phyloP scores from a whole-genome alignment of 2,113 vertebrate species.

The Pampusana beccarii region DNA sequence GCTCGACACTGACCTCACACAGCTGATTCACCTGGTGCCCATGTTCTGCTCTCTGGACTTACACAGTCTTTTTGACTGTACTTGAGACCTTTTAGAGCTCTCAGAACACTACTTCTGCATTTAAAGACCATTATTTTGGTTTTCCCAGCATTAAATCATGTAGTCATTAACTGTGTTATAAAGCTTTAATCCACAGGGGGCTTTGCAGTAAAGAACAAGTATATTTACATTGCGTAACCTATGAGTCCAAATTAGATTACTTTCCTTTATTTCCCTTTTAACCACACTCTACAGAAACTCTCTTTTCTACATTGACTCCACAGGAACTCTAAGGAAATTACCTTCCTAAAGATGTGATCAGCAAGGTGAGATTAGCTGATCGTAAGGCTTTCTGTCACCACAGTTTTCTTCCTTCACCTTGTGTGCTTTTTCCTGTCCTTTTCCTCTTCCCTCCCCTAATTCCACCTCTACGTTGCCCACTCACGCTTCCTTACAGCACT shows the following conservation, averaged over 20 bases:
- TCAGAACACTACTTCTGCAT: background rate
- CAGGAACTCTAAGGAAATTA: background rate
- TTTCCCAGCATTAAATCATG: background rate
- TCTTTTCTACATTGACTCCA: background rate
- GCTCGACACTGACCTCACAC: background rate
- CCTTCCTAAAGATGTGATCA: background rate
- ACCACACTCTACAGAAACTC: background rate
- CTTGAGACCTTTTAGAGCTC: background rate
- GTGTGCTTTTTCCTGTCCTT: background rate
- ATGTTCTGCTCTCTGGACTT: background rate
- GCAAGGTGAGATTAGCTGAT: background rate
- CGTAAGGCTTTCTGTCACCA: background rate
- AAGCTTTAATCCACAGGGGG: background rate
- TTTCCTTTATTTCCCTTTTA: background rate
- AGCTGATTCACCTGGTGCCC: background rate
- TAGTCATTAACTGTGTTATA: background rate
- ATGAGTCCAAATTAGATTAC: background rate
- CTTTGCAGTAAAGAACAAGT: background rate
- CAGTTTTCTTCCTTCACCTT: background rate
- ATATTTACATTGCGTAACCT: background rate
- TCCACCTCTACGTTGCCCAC: background rate
- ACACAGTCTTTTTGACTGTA: background rate
- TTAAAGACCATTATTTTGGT: background rate
- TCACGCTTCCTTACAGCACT: background rate
- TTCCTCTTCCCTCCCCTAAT: background rate